Percentiles rank a stretch among this genome's conserved stretches.
Conservation (phyloP, 35 echinoderm and acorn worm genomes). For the Apostichopus japonicus region DNA sequence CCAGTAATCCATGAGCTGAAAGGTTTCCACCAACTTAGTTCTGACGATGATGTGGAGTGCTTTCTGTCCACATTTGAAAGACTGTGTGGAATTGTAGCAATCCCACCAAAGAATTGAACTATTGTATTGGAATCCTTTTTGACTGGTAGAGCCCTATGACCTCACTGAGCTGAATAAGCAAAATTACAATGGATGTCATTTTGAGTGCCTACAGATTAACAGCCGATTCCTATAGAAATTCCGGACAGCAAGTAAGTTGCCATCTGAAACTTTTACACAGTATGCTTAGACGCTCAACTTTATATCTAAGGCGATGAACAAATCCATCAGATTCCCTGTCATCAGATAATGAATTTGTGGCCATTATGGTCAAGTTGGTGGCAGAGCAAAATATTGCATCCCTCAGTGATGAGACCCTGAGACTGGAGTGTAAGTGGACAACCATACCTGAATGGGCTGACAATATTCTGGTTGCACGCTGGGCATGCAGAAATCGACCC, state of each 20-base stretch:
- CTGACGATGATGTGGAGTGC: constrained; percentile 6
- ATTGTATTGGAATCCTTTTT: constrained; percentile 9
- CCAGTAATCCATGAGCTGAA: not conserved
- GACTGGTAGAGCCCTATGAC: not conserved
- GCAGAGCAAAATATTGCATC: constrained; percentile 26
- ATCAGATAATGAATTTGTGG: not conserved
- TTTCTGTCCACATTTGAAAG: not conserved
- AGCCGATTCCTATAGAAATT: constrained; percentile 32
- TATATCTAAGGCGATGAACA: constrained; percentile 21
- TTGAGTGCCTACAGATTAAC: constrained; percentile 31
- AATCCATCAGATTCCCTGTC: not conserved
- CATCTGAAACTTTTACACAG: constrained; percentile 42
- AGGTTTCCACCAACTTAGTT: not conserved
- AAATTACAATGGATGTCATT: not conserved
- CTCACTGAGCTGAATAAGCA: too few relatives aligned
- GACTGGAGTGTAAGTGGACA: constrained; percentile 25
- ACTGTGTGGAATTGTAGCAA: not conserved
- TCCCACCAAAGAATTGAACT: not conserved
- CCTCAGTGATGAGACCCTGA: not conserved
- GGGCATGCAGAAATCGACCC: constrained; percentile 33
- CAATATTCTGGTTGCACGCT: constrained; percentile 18
- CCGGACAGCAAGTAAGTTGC: constrained; percentile 25
- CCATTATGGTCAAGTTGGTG: constrained; percentile 19
- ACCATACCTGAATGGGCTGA: not conserved
- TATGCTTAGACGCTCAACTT: not conserved